Evolutionary conservation across 2,113 vertebrate genomes (phyloP), one percentile per base, ranked within the genome.

Genomic region (Ariopsis seemanni): DNA sequence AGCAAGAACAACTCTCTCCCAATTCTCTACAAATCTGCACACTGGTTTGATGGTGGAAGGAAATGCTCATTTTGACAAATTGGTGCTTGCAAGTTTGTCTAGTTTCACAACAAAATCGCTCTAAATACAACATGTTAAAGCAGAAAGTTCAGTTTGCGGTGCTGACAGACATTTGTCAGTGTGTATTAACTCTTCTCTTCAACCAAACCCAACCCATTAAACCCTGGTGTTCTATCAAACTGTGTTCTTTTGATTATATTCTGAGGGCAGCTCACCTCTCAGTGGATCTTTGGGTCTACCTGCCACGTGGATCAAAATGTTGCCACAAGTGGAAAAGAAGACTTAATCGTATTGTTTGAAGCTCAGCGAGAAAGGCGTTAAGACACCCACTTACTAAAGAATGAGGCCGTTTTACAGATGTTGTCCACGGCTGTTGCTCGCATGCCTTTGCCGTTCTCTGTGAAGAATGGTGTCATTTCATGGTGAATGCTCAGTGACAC

Each of bases 401-500:
- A 86, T 82, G 82, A 88, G 67, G 10, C 57, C 74, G 55, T 86
- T 87, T 87, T 85, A 67, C 58, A 85, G 71, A 79, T 20, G 69
- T 86, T 69, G 77, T 88, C 71, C 48, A 86, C 25, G 89, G 87
- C 27, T 52, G 25, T 53, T 20, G 62, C 82, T 65, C 60, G 53
- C 58, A 55, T 10, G 48, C 83, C 58, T 78, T 71, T 88, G 89
- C 88, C 92, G 85, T 88, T 25, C 4, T 79, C 79, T 87, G 87
- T 93, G 90, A 91, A 91, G 65, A 88, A 93, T 88, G 83, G 27
- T 85, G 84, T 80, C 77, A 30, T 86, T 90, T 90, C 86, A 83
- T 88, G 88, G 89, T 89, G 85, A 88, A 87, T 87, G 82, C 86
- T 58, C 80, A 82, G 55, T 83, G 81, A 80, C 55, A 78, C 55